These are phyloP conservation scores for Buceros bicornis DNA, from an alignment of 2,797 vertebrate genomes.

Conservation along the genomic window DNA sequence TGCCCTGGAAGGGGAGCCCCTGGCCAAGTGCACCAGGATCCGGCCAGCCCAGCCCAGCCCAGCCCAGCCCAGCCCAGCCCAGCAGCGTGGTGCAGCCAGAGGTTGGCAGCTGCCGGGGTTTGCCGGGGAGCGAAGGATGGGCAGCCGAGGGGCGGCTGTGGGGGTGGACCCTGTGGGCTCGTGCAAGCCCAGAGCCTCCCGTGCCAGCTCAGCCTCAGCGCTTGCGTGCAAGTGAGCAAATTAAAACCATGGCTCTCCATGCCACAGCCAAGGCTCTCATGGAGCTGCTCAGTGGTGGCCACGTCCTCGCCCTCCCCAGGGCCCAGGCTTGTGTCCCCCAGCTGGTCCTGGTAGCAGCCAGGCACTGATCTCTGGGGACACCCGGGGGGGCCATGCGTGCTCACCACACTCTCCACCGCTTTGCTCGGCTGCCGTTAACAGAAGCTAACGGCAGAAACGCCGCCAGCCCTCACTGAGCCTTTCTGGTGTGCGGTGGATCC, in stretches of 20 bases:
- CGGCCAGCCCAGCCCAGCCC: not conserved
- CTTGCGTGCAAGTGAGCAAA: not conserved
- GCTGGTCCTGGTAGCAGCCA: too few species aligned
- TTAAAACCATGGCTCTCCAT: not conserved
- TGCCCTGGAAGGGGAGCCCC: not conserved
- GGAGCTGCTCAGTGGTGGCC: not conserved
- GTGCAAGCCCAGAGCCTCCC: not conserved
- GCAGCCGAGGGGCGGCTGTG: fast-evolving
- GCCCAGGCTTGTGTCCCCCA: fast-evolving
- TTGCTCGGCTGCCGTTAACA: not conserved
- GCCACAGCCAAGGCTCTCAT: not conserved
- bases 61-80: too few species aligned
- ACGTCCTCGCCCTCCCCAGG: fast-evolving
- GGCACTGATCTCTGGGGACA: too few species aligned
- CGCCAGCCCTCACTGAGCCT: not conserved
- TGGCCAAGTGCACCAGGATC: not conserved
- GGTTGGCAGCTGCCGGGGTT: not conserved
- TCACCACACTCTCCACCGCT: not conserved
- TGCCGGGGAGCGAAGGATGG: not conserved
- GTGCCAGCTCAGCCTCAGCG: fast-evolving
- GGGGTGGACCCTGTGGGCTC: fast-evolving
- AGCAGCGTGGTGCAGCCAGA: not conserved
- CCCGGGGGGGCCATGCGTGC: not conserved
- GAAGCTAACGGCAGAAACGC: not conserved
- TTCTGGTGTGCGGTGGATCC: fast-evolving